Conservation (phyloP, 2,797 vertebrate genomes). For the Cottoperca gobio region DNA sequence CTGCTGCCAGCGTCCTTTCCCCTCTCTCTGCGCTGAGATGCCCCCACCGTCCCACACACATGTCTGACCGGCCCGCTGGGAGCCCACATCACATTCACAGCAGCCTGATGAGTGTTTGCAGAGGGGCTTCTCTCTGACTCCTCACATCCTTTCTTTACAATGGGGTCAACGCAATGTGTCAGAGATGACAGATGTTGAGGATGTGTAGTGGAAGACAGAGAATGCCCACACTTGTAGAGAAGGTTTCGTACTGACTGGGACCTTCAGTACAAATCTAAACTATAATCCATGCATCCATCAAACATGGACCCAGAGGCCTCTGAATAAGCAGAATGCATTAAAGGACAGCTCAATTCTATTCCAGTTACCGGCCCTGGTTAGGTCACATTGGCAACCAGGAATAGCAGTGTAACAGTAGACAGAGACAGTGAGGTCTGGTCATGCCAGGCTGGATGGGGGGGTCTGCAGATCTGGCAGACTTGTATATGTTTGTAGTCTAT, state of each 20-base stretch:
- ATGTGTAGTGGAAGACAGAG: neutral
- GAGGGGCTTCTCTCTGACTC: conserved; percentile 29
- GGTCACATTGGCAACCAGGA: conserved; percentile 80
- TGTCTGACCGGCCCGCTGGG: conserved; percentile 30
- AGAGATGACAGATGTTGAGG: conserved; percentile 50
- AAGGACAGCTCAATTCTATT: conserved; percentile 50
- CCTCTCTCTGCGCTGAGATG: conserved; percentile 7
- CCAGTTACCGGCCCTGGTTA: conserved; percentile 54
- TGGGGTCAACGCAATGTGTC: conserved; percentile 57
- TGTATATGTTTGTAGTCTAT: conserved; percentile 72
- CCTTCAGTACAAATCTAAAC: neutral
- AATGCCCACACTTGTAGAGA: neutral
- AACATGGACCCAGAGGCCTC: conserved; percentile 6
- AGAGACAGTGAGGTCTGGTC: conserved; percentile 59
- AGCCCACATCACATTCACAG: conserved; percentile 38
- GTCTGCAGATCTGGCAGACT: conserved; percentile 56
- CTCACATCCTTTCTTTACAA: conserved; percentile 52
- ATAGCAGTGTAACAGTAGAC: conserved; percentile 85
- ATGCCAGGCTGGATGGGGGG: conserved; percentile 54
- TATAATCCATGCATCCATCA: neutral
- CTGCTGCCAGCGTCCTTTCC: conserved; percentile 45
- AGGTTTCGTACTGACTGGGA: neutral
- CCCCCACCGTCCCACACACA: conserved; percentile 18
- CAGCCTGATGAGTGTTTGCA: conserved; percentile 47
- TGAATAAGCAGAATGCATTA: conserved; percentile 34